Conservation (phyloP, 2,888 invertebrate species). For the Agrypnus murinus region DNA sequence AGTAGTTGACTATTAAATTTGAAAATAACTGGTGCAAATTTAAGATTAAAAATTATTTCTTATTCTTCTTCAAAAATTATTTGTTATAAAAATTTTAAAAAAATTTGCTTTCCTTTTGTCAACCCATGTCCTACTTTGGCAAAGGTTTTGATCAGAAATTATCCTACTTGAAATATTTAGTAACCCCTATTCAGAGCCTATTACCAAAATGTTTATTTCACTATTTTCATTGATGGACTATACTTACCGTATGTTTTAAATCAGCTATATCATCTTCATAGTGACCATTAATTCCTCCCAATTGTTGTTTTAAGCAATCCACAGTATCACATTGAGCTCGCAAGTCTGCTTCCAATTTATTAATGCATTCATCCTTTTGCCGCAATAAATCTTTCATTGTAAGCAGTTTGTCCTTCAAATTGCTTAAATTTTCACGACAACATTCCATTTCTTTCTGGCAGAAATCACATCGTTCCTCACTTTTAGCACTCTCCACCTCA, state of each 20-base stretch:
- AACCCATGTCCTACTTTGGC: too few species aligned
- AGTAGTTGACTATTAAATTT: too few species aligned
- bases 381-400: slow-evolving; percentile 59
- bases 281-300: slow-evolving; percentile 58
- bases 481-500: not conserved
- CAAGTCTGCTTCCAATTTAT: slow-evolving; percentile 61
- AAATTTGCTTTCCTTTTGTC: too few species aligned
- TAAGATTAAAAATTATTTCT: too few species aligned
- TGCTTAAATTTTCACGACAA: slow-evolving; percentile 49
- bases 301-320: slow-evolving; percentile 60
- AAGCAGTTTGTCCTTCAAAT: slow-evolving; percentile 57
- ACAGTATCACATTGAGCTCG: slow-evolving; percentile 60
- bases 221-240: too few species aligned
- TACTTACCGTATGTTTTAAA: slow-evolving; percentile 62
- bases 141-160: too few species aligned
- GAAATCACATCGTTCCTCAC: slow-evolving; percentile 53
- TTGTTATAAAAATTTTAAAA: too few species aligned
- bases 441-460: slow-evolving; percentile 51
- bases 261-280: slow-evolving; percentile 62
- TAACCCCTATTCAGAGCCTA: too few species aligned
- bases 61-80: too few species aligned
- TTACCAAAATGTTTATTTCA: too few species aligned
- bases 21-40: too few species aligned
- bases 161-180: too few species aligned
- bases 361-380: slow-evolving; percentile 58